Evolutionary conservation across 2,113 vertebrate species (phyloP).

Genomic region (Charadrius vociferus): DNA sequence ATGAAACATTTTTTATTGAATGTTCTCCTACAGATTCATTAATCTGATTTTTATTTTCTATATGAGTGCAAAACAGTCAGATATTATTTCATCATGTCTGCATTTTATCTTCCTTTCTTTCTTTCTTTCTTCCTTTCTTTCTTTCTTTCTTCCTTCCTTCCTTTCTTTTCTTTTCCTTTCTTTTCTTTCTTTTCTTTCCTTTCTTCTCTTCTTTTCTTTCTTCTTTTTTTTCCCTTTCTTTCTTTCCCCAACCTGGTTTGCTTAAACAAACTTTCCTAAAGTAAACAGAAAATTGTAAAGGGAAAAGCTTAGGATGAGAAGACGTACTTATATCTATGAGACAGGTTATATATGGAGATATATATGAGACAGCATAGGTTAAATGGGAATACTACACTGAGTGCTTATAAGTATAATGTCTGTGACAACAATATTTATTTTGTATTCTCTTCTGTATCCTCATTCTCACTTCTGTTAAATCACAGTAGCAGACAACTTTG

Average conservation of each 20-base stretch:
- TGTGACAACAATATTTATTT: not conserved
- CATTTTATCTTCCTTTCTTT: not conserved
- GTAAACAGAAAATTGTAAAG: not conserved
- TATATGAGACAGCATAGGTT: not conserved
- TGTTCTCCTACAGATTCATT: not conserved
- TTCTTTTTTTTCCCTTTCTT: accelerated
- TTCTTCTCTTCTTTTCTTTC: no score
- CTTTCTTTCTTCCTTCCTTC: accelerated
- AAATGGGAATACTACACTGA: not conserved
- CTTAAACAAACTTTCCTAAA: conserved; percentile 24
- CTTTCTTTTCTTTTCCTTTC: no score
- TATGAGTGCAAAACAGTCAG: not conserved
- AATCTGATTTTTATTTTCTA: not conserved
- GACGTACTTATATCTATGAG: not conserved
- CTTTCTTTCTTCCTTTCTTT: accelerated
- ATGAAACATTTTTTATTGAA: not conserved
- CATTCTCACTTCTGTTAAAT: not conserved
- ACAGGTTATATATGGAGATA: not conserved
- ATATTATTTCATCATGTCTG: not conserved
- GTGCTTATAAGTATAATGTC: not conserved
- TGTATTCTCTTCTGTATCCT: not conserved
- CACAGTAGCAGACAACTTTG: not conserved
- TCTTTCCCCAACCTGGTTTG: not conserved
- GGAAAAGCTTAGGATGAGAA: not conserved
- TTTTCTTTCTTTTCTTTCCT: no score